A percentile compares a stretch with the other conserved stretches of the same genome.
Evolutionary conservation across 2,888 invertebrate genomes (phyloP).

Genomic region (Alcis repandata): DNA sequence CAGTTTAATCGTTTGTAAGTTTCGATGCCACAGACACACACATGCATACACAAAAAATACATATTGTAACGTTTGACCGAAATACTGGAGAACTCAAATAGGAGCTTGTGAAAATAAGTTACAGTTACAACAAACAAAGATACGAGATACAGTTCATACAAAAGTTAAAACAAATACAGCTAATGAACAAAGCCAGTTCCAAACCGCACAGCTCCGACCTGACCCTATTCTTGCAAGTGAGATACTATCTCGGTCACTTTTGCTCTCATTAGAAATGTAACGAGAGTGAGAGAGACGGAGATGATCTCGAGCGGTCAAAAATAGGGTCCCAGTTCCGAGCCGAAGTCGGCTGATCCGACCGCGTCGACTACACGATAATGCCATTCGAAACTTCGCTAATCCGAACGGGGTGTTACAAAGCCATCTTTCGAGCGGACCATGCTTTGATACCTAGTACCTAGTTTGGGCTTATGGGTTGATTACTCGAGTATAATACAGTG

Average conservation of each 20-base stretch:
- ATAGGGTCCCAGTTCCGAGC: constrained; percentile 30
- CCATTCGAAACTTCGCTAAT: constrained; percentile 46
- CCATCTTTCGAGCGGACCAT: constrained; percentile 10
- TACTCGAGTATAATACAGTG: too few relatives aligned
- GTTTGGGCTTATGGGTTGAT: too few relatives aligned
- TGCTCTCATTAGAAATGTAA: too few relatives aligned
- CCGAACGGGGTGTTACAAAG: constrained; percentile 38
- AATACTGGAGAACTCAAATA: background rate
- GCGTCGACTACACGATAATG: constrained; percentile 43
- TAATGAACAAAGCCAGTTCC: constrained; percentile 33
- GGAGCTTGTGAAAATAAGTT: constrained; percentile 14
- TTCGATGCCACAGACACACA: too few relatives aligned
- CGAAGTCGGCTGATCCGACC: constrained; percentile 31
- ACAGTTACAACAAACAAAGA: background rate
- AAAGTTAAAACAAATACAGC: constrained; percentile 18
- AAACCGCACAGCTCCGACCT: too few relatives aligned
- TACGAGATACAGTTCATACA: constrained; percentile 4
- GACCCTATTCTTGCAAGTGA: too few relatives aligned
- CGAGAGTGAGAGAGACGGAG: too few relatives aligned
- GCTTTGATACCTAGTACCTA: background rate
- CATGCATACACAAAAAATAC: too few relatives aligned
- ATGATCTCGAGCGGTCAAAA: too few relatives aligned
- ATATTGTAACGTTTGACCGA: too few relatives aligned
- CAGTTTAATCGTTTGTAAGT: too few relatives aligned
- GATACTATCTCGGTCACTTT: too few relatives aligned